These are phyloP conservation scores for Athalia circularis DNA, from an alignment of 2,888 invertebrate species.

Conservation along the genomic window DNA sequence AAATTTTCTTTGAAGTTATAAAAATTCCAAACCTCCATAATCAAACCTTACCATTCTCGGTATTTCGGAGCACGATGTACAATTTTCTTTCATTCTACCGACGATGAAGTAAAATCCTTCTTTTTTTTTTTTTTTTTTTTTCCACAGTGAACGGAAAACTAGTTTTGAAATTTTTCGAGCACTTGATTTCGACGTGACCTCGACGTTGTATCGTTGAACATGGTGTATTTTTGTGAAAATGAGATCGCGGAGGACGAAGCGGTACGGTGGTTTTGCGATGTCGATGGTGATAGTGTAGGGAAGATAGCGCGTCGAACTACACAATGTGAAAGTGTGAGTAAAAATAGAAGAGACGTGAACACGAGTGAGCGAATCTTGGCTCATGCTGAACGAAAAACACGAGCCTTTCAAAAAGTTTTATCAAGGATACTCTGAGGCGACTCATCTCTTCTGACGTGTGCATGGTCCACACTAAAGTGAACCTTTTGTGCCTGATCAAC, in stretches of 20 bases:
- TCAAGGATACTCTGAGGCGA: constrained; percentile 46
- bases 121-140: neutral
- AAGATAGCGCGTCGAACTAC: constrained; percentile 32
- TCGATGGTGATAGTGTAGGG: neutral
- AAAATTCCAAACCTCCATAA: no score
- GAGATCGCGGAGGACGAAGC: constrained; percentile 16
- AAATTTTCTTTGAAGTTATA: no score
- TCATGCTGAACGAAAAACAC: constrained; percentile 51
- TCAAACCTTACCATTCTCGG: no score
- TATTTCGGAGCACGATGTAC: no score
- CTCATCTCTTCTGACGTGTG: neutral
- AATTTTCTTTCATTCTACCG: no score
- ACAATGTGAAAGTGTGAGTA: neutral
- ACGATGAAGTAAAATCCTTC: no score
- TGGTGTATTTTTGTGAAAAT: neutral
- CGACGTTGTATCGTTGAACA: neutral
- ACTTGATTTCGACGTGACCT: neutral
- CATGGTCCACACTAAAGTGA: constrained; percentile 16
- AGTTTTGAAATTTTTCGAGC: neutral
- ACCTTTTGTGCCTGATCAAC: constrained; percentile 55
- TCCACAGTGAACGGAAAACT: neutral
- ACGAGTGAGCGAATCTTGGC: constrained; percentile 7
- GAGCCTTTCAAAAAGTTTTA: constrained; percentile 56
- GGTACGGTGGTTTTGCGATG: neutral
- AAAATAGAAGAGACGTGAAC: neutral